Evolutionary conservation across 1,140 invertebrate genomes (phyloP).

Genomic region (Pseudomyrmex flavicornis): DNA sequence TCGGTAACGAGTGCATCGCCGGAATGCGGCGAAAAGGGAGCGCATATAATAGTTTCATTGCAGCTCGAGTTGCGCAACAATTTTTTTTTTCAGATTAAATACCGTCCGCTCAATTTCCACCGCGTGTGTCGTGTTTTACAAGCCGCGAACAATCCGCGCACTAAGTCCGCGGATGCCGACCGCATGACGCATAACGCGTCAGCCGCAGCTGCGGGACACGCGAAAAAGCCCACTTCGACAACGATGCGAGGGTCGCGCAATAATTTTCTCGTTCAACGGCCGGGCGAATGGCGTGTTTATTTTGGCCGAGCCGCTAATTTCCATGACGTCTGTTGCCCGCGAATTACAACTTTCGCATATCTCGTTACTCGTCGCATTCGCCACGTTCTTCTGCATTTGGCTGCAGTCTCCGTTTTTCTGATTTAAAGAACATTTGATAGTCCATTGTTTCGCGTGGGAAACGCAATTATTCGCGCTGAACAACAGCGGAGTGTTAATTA

Average conservation of each 20-base stretch:
- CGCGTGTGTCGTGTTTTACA: slow-evolving; percentile 47
- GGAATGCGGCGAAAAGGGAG: slow-evolving; percentile 33
- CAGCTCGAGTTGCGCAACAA: slow-evolving; percentile 48
- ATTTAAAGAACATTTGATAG: neutral
- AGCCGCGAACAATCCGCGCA: slow-evolving; percentile 48
- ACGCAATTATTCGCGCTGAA: too few species aligned
- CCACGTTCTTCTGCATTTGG: neutral
- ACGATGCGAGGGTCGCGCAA: slow-evolving; percentile 38
- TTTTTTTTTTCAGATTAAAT: slow-evolving; percentile 49
- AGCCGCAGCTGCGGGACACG: slow-evolving; percentile 45
- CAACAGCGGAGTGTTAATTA: too few species aligned
- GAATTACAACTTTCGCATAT: neutral
- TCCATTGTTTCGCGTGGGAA: too few species aligned
- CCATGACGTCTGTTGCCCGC: slow-evolving; percentile 14
- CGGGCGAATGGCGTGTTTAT: slow-evolving; percentile 15
- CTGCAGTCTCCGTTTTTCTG: too few species aligned
- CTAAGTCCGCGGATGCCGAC: slow-evolving; percentile 47
- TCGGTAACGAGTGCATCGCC: slow-evolving; percentile 49
- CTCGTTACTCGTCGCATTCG: neutral
- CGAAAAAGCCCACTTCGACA: slow-evolving; percentile 55
- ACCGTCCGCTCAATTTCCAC: slow-evolving; percentile 42
- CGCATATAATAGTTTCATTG: slow-evolving; percentile 53
- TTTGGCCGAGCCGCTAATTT: slow-evolving; percentile 28
- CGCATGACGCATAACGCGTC: slow-evolving; percentile 60
- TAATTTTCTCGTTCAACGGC: slow-evolving; percentile 54